phyloP scores from a whole-genome alignment of 2,113 vertebrate species.

The Sphaerodactylus townsendi region DNA sequence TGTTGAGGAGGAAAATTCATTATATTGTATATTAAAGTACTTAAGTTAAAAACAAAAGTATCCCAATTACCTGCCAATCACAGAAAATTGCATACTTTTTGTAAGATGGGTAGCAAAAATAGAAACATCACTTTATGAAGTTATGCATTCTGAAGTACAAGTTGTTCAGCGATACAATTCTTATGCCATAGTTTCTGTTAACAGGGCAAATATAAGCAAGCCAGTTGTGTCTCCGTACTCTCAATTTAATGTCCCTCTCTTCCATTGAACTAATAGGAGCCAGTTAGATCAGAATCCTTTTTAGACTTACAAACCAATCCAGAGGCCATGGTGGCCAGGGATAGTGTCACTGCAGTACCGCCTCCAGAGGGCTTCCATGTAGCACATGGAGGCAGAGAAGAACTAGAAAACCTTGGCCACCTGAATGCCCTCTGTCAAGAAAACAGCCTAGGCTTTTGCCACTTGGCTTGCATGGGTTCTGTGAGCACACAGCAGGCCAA shows the following conservation, averaged over 20 bases:
- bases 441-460: too few relatives aligned
- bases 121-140: conserved; percentile 43
- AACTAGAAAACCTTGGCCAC: too few relatives aligned
- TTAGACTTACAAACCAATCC: background rate
- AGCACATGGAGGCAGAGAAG: too few relatives aligned
- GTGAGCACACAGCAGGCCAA: too few relatives aligned
- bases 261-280: background rate
- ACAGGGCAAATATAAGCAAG: background rate
- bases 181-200: conserved; percentile 13
- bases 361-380: too few relatives aligned
- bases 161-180: background rate
- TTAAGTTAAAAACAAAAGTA: conserved; percentile 34
- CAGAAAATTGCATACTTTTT: background rate
- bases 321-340: too few relatives aligned
- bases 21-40: background rate
- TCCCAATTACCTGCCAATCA: conserved; percentile 36
- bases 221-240: background rate
- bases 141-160: background rate
- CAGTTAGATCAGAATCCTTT: background rate
- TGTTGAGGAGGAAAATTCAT: background rate
- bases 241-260: background rate
- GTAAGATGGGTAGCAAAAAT: conserved; percentile 24
- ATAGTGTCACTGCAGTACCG: too few relatives aligned
- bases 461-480: too few relatives aligned
- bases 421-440: too few relatives aligned